Percentiles rank a stretch among this genome's conserved stretches.
Conservation (phyloP, 2,797 vertebrate species). For the Gephyroberyx darwinii region DNA sequence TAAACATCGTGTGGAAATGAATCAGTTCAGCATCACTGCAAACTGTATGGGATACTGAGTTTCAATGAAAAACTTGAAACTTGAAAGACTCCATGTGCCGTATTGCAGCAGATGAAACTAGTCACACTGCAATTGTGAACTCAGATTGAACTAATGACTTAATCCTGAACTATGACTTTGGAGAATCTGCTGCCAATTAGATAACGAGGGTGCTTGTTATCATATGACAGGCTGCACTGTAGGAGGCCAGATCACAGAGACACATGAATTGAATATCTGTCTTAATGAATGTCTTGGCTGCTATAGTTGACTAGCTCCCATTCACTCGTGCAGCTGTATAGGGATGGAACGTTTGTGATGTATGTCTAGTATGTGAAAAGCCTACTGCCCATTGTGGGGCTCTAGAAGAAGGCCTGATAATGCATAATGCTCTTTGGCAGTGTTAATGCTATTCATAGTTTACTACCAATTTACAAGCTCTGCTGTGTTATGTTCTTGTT, state of each 20-base stretch:
- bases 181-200: constrained; percentile 3
- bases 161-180: constrained; percentile 23
- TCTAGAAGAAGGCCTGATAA: too few relatives aligned
- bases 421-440: too few relatives aligned
- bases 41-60: neutral
- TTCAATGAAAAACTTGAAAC: neutral
- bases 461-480: too few relatives aligned
- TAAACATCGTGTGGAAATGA: neutral
- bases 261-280: constrained; percentile 21
- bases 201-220: constrained; percentile 6
- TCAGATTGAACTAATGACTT: constrained; percentile 26
- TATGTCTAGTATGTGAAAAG: constrained; percentile 3
- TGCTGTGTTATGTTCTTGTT: too few relatives aligned
- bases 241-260: constrained; percentile 24
- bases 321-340: neutral
- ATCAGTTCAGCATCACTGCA: neutral
- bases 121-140: constrained; percentile 3
- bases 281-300: neutral
- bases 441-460: too few relatives aligned
- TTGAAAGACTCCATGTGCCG: neutral
- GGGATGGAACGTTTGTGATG: constrained; percentile 17
- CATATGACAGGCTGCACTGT: constrained; percentile 3
- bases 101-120: neutral
- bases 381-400: too few relatives aligned
- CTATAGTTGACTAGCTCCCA: too few relatives aligned